A percentile compares a stretch with the other conserved stretches of the same genome.
These are phyloP conservation scores for Urocitellus parryii DNA, from an alignment of 2,113 vertebrate species.

Conservation along the genomic window DNA sequence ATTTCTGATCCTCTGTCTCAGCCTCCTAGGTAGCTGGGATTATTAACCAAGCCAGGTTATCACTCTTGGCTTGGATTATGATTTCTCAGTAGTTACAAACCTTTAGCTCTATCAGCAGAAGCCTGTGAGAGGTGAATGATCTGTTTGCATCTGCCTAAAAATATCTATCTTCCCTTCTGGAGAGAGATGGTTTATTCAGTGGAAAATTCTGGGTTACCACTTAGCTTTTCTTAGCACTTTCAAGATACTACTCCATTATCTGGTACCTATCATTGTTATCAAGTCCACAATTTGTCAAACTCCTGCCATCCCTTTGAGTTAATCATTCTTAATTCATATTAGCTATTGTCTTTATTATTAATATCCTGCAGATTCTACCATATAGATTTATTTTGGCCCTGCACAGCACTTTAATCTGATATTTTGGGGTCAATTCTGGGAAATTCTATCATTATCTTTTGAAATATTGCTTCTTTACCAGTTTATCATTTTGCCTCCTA, in stretches of 20 bases:
- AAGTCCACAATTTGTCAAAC: background rate
- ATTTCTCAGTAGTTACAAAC: background rate
- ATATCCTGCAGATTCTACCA: background rate
- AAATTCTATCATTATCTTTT: background rate
- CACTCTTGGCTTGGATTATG: background rate
- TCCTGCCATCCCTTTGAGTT: background rate
- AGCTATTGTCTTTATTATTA: background rate
- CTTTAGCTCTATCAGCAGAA: background rate
- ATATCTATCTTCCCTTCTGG: background rate
- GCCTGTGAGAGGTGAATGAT: background rate
- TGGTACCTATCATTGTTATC: background rate
- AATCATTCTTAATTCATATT: background rate
- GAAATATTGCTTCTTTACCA: background rate
- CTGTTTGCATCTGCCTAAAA: constrained; percentile 2
- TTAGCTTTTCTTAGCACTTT: background rate
- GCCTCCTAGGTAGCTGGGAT: background rate
- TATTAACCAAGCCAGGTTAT: background rate
- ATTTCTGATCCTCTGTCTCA: background rate
- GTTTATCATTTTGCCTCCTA: background rate
- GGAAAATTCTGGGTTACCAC: background rate
- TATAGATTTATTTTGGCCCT: background rate
- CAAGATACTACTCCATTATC: background rate
- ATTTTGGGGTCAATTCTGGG: background rate
- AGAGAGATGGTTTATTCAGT: background rate
- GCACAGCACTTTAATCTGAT: background rate